phyloP scores from a whole-genome alignment of 2,888 invertebrate species.

The Athrips mouffetella region DNA sequence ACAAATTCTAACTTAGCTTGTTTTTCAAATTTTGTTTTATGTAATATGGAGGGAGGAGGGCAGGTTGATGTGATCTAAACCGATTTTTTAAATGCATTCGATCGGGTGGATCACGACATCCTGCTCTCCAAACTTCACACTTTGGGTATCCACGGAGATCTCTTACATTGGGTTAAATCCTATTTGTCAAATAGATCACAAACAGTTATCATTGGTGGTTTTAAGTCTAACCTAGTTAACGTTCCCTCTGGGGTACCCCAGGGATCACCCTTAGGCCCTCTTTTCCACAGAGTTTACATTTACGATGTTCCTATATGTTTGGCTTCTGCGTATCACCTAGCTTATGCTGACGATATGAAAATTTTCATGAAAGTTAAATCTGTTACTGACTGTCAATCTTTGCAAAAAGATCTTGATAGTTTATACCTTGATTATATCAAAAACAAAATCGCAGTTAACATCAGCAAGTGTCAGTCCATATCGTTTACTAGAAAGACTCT shows the following conservation, averaged over 20 bases:
- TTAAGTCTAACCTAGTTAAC: slow-evolving; percentile 17
- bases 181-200: slow-evolving; percentile 21
- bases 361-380: slow-evolving; percentile 10
- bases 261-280: slow-evolving; percentile 26
- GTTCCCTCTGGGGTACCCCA: slow-evolving; percentile 27
- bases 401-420: no score
- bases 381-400: slow-evolving; percentile 5
- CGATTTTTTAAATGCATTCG: slow-evolving; percentile 25
- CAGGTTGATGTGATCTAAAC: slow-evolving; percentile 24
- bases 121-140: slow-evolving; percentile 14
- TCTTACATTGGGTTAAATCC: slow-evolving; percentile 20
- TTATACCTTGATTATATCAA: slow-evolving; percentile 12
- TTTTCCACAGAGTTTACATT: slow-evolving; percentile 24
- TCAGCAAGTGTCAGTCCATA: no score
- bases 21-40: slow-evolving; percentile 14
- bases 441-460: slow-evolving; percentile 13
- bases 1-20: slow-evolving; percentile 14
- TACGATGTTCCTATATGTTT: slow-evolving; percentile 19
- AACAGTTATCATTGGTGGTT: slow-evolving; percentile 21
- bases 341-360: slow-evolving; percentile 22
- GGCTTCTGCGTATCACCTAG: no score
- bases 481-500: no score
- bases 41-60: slow-evolving; percentile 17
- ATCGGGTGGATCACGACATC: slow-evolving; percentile 22
- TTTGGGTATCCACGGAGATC: slow-evolving; percentile 18